Base-by-base conservation (phyloP, 1,140 invertebrate species). In the Phymastichus coffea region DNA sequence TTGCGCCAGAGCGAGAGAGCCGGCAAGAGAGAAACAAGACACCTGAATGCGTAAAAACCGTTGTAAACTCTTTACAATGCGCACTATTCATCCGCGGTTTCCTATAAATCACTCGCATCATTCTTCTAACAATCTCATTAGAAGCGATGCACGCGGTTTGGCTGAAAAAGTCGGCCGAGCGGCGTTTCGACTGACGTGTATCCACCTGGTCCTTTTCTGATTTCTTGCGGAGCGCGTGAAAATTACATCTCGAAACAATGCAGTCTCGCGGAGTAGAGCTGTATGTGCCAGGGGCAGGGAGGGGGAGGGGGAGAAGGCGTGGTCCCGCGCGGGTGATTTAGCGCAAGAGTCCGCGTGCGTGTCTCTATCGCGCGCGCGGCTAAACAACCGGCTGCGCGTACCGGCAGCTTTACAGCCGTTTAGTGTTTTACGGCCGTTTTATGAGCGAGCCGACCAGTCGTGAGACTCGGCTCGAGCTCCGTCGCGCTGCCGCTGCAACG, bases 391-490 rank as follows among this genome's bases (percentile, higher is more conserved):
- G 28, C 59, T 57, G 66, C 66, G 68, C 77, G 71, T 75, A 69
- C 71, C 76, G 74, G 77, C 76, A 79, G 71, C 70, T 80, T 80
- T 80, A 80, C 77, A 79, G 69, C 75, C 78, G 77, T 80, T 80
- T 79, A 80, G 78, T 76, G 77, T 79, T 79, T 80, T 79, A 80
- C 72, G 74, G 71, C 68, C 71, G 74, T 79, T 80, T 80, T 80
- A 80, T 80, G 76, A 77, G 78, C 71, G 30, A 58, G 38, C 4
- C 25, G 41, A 44, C 12, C 26, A 48, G 41, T 37, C 54, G 55
- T 43, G 49, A 53, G 57, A 59, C 48, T 47, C 47, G 30, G 38
- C 44, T 46, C 41, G 12, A 12, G 30, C 35, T 17, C 35, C 57
- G 53, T 56, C 63, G 58, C 47, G 44, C 55, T n/a, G n/a, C n/a